These are phyloP conservation scores for Artemia sinica DNA, from an alignment of 2,888 invertebrate genomes.

Conservation along the genomic window DNA sequence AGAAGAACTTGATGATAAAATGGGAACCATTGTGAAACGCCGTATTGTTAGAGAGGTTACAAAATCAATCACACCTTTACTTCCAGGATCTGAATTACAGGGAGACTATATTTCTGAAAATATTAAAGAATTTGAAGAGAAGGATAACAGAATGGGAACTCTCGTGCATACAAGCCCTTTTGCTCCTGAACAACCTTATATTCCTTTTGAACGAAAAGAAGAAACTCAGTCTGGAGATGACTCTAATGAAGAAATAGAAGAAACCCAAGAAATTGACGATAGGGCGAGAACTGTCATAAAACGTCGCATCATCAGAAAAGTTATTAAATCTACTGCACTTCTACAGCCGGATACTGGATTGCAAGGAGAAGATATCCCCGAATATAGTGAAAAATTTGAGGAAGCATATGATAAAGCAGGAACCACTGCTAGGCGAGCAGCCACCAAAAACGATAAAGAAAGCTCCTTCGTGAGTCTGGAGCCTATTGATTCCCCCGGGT, in stretches of 20 bases:
- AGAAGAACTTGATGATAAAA: constrained; percentile 4
- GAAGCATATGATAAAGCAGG: background rate
- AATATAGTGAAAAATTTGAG: constrained; percentile 1
- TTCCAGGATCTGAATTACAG: background rate
- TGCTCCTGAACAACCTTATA: no score
- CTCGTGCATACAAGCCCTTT: no score
- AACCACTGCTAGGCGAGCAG: background rate
- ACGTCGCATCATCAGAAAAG: background rate
- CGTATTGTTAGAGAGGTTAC: no score
- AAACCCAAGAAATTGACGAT: background rate
- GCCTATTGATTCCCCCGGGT: background rate
- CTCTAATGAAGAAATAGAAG: background rate
- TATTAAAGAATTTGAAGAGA: background rate
- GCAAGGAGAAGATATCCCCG: background rate
- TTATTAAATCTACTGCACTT: no score
- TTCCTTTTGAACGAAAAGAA: no score
- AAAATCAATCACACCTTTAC: no score
- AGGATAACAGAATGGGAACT: no score
- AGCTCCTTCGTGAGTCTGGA: background rate
- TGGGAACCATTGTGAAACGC: background rate
- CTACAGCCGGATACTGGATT: no score
- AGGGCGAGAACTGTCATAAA: background rate
- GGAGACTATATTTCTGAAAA: no score
- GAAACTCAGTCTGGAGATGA: background rate
- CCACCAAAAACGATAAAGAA: background rate